Percentiles rank a stretch among this genome's conserved stretches.
Evolutionary conservation across 2,797 vertebrate genomes (phyloP).

Genomic region (Anguilla pacifica): DNA sequence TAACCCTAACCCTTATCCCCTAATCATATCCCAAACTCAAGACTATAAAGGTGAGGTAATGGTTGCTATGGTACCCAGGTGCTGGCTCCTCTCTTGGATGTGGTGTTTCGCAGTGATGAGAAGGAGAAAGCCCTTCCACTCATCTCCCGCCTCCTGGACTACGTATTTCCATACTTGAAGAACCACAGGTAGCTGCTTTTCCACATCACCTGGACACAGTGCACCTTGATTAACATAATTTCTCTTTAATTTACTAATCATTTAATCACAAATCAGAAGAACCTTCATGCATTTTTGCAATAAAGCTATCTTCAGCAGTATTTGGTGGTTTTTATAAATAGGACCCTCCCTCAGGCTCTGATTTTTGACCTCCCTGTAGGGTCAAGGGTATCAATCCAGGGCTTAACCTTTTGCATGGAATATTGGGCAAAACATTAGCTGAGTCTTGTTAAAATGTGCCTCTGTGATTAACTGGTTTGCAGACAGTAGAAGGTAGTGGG

Average conservation of each 20-base stretch:
- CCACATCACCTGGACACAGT: neutral
- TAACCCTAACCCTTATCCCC: neutral
- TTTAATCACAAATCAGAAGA: neutral
- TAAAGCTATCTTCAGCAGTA: neutral
- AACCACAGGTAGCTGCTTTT: slow-evolving; percentile 84
- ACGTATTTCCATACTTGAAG: slow-evolving; percentile 92
- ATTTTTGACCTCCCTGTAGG: neutral
- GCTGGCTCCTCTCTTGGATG: slow-evolving; percentile 88
- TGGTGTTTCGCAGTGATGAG: slow-evolving; percentile 96
- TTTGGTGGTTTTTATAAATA: neutral
- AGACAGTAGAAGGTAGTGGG: neutral
- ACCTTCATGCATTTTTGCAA: neutral
- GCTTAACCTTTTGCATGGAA: neutral
- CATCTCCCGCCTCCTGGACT: slow-evolving; percentile 91
- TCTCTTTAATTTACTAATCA: neutral
- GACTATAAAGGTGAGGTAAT: slow-evolving; percentile 3
- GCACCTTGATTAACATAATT: neutral
- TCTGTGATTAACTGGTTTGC: neutral
- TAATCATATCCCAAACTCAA: neutral
- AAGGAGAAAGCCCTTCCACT: slow-evolving; percentile 94
- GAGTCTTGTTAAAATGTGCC: neutral
- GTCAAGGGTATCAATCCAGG: neutral
- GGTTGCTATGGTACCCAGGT: slow-evolving; percentile 55
- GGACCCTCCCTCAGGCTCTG: neutral
- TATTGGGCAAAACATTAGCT: neutral